Conservation (phyloP, 2,888 invertebrate genomes). For the Hecatera dysodea region DNA sequence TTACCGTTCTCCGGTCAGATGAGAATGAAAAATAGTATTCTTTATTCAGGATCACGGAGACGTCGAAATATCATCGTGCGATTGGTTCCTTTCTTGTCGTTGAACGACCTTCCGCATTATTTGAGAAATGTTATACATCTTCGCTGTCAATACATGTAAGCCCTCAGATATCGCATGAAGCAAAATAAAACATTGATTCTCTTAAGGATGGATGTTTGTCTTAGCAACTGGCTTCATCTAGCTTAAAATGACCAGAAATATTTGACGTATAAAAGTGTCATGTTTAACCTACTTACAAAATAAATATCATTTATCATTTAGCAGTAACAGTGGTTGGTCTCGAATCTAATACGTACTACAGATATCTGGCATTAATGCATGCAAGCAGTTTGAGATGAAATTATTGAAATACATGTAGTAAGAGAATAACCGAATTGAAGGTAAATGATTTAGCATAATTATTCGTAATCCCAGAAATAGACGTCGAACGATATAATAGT, state of each 20-base stretch:
- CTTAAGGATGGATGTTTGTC: conserved; percentile 62
- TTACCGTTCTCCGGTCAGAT: conserved; percentile 57
- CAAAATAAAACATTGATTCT: conserved; percentile 68
- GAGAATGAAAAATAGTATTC: conserved; percentile 55
- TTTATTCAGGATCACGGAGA: conserved; percentile 70
- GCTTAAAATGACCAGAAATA: too few species aligned
- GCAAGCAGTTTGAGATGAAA: conserved; percentile 11
- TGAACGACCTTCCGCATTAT: conserved; percentile 68
- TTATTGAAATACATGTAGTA: conserved; percentile 17
- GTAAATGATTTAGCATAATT: conserved; percentile 39
- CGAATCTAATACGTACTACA: conserved; percentile 30
- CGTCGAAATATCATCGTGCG: conserved; percentile 54
- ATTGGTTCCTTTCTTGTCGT: conserved; percentile 46
- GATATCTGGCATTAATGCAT: neutral
- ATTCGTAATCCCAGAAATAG: conserved; percentile 52
- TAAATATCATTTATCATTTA: too few species aligned
- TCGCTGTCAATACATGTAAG: conserved; percentile 63
- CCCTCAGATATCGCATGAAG: conserved; percentile 60
- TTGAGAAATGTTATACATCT: conserved; percentile 65
- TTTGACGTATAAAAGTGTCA: too few species aligned
- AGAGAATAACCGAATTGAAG: conserved; percentile 28
- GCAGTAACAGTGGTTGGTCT: conserved; percentile 6
- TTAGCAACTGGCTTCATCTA: too few species aligned
- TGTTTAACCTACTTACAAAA: too few species aligned
- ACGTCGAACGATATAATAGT: conserved; percentile 69